Evolutionary conservation across 2,888 invertebrate species (phyloP).

Genomic region (Cactoblastis cactorum): DNA sequence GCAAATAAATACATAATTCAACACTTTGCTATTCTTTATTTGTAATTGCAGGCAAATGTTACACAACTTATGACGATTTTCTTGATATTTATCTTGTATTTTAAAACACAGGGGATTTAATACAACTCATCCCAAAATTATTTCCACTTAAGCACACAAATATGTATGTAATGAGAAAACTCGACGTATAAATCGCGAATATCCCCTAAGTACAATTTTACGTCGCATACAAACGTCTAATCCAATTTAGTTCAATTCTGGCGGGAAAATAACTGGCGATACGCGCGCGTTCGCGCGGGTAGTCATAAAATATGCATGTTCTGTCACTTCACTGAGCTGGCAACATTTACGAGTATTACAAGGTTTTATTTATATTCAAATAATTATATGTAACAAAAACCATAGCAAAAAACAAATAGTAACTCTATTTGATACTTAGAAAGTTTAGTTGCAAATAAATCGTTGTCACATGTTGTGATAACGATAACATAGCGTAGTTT

Average conservation of each 20-base stretch:
- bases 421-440: too few species aligned
- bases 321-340: not conserved
- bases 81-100: too few species aligned
- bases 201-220: constrained; percentile 3
- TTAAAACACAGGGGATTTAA: too few species aligned
- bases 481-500: not conserved
- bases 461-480: not conserved
- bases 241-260: not conserved
- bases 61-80: too few species aligned
- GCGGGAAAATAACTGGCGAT: constrained; percentile 1
- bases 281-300: not conserved
- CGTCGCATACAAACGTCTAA: not conserved
- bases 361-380: not conserved
- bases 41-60: too few species aligned
- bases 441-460: too few species aligned
- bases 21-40: too few species aligned
- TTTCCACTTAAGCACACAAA: not conserved
- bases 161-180: not conserved
- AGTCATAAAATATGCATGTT: constrained; percentile 6
- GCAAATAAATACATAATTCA: too few species aligned
- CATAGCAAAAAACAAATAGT: too few species aligned
- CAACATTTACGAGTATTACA: not conserved
- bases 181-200: not conserved
- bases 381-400: too few species aligned
- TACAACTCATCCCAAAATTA: not conserved